Conservation (phyloP, 1,140 invertebrate genomes). For the Manduca sexta region DNA sequence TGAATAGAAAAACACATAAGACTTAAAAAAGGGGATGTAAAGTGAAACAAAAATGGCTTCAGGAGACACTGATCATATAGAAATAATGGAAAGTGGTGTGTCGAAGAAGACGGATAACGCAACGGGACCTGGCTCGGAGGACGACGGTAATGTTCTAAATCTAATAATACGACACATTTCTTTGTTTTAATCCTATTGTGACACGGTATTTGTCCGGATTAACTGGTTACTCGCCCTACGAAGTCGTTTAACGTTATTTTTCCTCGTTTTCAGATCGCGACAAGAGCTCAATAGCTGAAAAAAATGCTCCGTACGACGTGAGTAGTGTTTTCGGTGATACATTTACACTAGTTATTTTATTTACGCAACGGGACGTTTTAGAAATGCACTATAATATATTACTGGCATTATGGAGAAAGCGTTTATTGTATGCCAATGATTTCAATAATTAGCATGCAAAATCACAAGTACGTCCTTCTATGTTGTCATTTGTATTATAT, state of each 20-base stretch:
- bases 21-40: constrained; percentile 66
- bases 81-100: constrained; percentile 62
- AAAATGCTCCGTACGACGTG: constrained; percentile 67
- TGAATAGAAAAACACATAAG: constrained; percentile 42
- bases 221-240: background rate
- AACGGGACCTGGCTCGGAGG: constrained; percentile 48
- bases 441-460: constrained; percentile 9
- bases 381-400: background rate
- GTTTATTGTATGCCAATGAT: constrained; percentile 1
- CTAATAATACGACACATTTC: constrained; percentile 35
- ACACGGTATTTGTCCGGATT: constrained; percentile 7
- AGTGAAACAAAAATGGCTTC: constrained; percentile 78
- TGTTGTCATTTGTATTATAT: no score
- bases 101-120: constrained; percentile 50
- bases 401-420: constrained; percentile 10
- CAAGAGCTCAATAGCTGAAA: constrained; percentile 55
- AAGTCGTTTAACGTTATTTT: constrained; percentile 26
- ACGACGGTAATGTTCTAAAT: constrained; percentile 54
- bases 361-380: background rate
- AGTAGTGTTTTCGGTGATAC: constrained; percentile 33
- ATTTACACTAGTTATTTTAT: constrained; percentile 6
- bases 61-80: constrained; percentile 74
- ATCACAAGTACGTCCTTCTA: background rate
- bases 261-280: constrained; percentile 58
- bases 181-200: constrained; percentile 26